Conservation (phyloP, 2,797 vertebrate genomes). For the Antrozous pallidus region DNA sequence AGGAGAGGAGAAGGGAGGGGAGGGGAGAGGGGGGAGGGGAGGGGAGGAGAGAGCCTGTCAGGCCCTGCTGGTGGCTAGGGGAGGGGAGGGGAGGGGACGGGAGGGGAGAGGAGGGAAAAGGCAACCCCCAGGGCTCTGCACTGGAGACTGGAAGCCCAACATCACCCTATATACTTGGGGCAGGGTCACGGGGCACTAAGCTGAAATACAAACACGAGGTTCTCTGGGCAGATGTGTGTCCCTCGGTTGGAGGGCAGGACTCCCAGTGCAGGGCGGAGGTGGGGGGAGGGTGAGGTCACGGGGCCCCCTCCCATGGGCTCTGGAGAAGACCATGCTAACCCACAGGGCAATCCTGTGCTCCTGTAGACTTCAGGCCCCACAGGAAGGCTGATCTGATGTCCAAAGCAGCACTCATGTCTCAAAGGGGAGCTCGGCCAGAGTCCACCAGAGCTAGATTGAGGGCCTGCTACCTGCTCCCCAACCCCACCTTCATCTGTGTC, state of each 20-base stretch:
- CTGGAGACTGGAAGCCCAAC: not conserved
- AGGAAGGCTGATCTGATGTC: not conserved
- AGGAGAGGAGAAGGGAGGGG: no score
- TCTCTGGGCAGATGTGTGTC: not conserved
- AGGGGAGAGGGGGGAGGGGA: no score
- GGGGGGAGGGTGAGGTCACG: not conserved
- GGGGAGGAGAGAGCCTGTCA: no score
- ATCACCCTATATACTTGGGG: not conserved
- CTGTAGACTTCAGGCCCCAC: accelerated
- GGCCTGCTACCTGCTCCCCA: not conserved
- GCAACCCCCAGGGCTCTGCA: accelerated
- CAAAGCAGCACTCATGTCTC: no score
- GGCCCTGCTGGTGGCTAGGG: no score
- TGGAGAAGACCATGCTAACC: not conserved
- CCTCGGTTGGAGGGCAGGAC: no score
- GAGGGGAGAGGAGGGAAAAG: not conserved
- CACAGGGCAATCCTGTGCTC: not conserved
- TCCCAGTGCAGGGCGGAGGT: no score
- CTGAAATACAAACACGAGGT: not conserved
- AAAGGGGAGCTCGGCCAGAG: not conserved
- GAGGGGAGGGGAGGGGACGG: no score
- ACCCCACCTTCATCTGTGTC: not conserved
- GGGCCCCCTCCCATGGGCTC: not conserved
- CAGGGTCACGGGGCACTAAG: not conserved
- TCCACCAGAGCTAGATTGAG: no score